Evolutionary conservation across 2,888 invertebrate species (phyloP), one percentile per base, ranked within the genome.

Genomic region (Adela reaumurella): DNA sequence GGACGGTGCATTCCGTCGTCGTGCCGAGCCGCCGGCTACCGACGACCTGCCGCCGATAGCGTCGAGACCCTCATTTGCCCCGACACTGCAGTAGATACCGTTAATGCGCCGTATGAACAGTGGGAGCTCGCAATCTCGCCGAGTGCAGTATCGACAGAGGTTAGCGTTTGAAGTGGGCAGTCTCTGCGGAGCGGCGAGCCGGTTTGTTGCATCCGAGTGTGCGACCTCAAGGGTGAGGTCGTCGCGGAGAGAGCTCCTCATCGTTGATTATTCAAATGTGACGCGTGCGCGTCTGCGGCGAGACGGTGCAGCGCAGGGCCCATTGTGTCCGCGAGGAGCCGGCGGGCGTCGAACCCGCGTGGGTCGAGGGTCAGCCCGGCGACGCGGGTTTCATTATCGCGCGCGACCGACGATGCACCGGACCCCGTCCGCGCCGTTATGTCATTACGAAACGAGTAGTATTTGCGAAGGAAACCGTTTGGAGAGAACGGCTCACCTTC

Each of bases 291-390:
- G 24, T 24, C 24, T 24, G 24, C 24, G 5, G 24, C 24, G 24
- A 6, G 5, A 8, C 24, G 24, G 24, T 24, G 24, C 8, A 24
- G 24, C 8, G 24, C 8, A 24, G 24, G 24, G 24, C 24, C 8
- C 24, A 24, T 24, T 24, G 24, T 24, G 35, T 35, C n/a, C 49
- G 56, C 54, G 53, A 58, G 47, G 59, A 56, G 62, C 57, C 55
- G 53, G 67, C 46, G 76, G 70, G 57, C 78, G 59, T 68, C 70
- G 76, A 77, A 69, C 77, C 63, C 67, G 70, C 68, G 73, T 70
- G 73, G 76, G 77, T 77, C 78, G 74, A 62, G 74, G 78, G 78
- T 77, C 74, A 76, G 65, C 70, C 62, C 67, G 71, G 70, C 74
- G 70, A 70, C 72, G 68, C 60, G 65, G 72, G 65, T 68, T 35